Evolutionary conservation across 2,797 vertebrate genomes (phyloP).

Genomic region (Hafferia zeledoni): DNA sequence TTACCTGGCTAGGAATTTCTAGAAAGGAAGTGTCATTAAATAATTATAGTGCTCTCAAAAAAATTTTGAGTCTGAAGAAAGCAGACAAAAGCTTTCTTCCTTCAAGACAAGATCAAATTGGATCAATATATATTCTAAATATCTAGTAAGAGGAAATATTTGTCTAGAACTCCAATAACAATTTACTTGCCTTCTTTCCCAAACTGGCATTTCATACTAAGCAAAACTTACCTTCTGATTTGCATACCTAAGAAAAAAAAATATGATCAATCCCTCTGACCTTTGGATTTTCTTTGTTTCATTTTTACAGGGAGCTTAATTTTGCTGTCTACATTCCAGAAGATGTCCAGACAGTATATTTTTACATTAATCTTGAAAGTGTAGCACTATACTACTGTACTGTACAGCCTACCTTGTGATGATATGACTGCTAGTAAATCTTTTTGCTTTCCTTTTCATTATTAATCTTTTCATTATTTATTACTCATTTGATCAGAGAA

Average conservation of each 20-base stretch:
- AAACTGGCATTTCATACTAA: background rate
- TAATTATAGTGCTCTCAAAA: background rate
- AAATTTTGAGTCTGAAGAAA: background rate
- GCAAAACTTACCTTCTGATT: background rate
- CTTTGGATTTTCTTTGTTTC: background rate
- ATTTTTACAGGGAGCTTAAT: background rate
- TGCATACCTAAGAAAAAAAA: background rate
- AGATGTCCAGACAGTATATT: background rate
- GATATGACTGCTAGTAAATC: background rate
- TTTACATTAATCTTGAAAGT: background rate
- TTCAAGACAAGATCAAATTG: background rate
- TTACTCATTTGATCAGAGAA: background rate
- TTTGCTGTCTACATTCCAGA: background rate
- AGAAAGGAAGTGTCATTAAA: background rate
- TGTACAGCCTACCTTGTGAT: background rate
- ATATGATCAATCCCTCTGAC: accelerated
- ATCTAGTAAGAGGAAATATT: background rate
- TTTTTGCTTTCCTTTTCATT: background rate
- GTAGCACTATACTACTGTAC: background rate
- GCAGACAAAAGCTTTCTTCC: background rate
- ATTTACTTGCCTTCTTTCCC: background rate
- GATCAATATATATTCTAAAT: background rate
- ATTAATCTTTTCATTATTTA: background rate
- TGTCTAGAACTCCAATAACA: background rate
- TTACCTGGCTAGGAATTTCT: background rate